phyloP scores from a whole-genome alignment of 1,140 invertebrate genomes.

The Pararge aegeria region DNA sequence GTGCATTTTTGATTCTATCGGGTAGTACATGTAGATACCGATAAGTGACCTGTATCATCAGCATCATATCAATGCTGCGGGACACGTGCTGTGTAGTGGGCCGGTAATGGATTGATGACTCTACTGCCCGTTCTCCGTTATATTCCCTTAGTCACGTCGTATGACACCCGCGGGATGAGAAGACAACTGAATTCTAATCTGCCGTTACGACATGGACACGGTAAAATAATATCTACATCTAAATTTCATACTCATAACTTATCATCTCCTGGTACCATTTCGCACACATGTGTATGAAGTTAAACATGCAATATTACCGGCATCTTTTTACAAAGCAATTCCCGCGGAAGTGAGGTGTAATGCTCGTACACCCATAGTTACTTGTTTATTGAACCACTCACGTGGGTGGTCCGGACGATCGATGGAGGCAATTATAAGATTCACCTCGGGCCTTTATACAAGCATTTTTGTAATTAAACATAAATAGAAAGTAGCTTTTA shows the following conservation, averaged over 20 bases:
- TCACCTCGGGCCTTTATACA: constrained; percentile 12
- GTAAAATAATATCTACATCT: too few species aligned
- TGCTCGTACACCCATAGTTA: background rate
- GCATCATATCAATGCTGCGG: too few species aligned
- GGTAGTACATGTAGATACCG: background rate
- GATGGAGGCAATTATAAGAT: constrained; percentile 17
- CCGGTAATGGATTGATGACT: too few species aligned
- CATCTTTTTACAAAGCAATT: background rate
- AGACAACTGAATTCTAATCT: too few species aligned
- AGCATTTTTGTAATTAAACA: constrained; percentile 17
- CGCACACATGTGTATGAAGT: too few species aligned
- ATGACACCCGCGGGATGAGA: too few species aligned
- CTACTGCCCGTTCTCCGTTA: too few species aligned
- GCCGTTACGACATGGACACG: too few species aligned
- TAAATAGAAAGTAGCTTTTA: background rate
- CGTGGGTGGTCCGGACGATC: constrained; percentile 27
- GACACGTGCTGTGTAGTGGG: background rate
- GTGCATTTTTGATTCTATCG: constrained; percentile 3
- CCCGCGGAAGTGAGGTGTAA: constrained; percentile 1
- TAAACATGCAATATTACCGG: too few species aligned
- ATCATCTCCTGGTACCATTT: too few species aligned
- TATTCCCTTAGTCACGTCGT: too few species aligned
- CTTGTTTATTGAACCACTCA: background rate
- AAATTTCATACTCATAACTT: too few species aligned
- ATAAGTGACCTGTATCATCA: background rate